Conservation (phyloP, 2,888 invertebrate genomes). For the Eupsilia transversa region DNA sequence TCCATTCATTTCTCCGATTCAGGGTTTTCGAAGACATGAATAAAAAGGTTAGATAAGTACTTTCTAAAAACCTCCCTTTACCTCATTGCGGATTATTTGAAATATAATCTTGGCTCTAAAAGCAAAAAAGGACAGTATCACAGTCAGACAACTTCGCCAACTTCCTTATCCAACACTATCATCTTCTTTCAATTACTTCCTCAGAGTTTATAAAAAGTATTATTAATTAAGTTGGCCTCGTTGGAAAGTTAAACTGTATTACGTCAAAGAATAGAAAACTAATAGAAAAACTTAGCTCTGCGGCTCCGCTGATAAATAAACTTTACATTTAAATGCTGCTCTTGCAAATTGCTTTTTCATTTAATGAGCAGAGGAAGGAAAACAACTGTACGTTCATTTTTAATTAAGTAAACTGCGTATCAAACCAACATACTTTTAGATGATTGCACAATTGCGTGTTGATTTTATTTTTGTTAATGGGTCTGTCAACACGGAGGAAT, state of each 20-base stretch:
- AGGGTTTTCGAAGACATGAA: conserved; percentile 2
- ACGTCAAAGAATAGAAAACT: conserved; percentile 29
- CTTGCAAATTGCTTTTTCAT: conserved; percentile 45
- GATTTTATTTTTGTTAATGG: not conserved
- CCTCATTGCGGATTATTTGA: conserved; percentile 22
- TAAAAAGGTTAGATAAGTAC: conserved; percentile 1
- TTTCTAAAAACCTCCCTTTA: conserved; percentile 22
- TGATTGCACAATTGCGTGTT: not conserved
- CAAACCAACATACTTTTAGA: not conserved
- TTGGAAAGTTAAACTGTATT: conserved; percentile 33
- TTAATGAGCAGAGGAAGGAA: conserved; percentile 12
- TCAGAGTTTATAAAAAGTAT: conserved; percentile 17
- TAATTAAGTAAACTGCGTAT: not conserved
- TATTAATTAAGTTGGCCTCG: conserved; percentile 39
- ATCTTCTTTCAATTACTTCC: conserved; percentile 18
- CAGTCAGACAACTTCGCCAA: not conserved
- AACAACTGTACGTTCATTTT: not conserved
- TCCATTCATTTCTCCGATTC: conserved; percentile 11
- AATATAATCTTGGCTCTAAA: conserved; percentile 12
- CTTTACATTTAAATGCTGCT: conserved; percentile 34
- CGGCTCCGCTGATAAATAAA: conserved; percentile 32
- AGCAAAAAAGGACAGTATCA: not conserved
- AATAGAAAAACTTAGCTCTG: conserved; percentile 31
- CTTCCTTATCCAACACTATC: conserved; percentile 9
- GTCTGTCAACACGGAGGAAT: not conserved